phyloP scores from a whole-genome alignment of 2,888 invertebrate genomes.

The Argyresthia goedartella region DNA sequence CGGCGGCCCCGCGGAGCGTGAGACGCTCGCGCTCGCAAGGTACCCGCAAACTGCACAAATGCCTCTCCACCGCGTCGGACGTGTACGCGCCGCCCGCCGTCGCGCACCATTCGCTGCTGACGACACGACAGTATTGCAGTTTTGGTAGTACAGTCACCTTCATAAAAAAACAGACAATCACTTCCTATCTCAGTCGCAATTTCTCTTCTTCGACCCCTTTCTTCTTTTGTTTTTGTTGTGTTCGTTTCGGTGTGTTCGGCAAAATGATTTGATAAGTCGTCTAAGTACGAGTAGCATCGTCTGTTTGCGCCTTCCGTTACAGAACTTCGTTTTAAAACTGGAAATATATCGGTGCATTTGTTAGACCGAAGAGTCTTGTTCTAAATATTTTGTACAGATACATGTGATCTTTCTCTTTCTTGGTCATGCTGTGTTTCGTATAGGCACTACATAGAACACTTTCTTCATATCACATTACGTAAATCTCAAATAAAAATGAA shows the following conservation, averaged over 20 bases:
- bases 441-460: no score
- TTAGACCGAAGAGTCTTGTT: neutral
- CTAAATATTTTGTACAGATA: neutral
- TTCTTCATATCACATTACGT: no score
- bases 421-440: no score
- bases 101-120: constrained; percentile 78
- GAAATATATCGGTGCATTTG: no score
- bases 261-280: neutral
- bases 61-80: constrained; percentile 90
- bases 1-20: constrained; percentile 48
- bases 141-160: constrained; percentile 92
- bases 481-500: no score
- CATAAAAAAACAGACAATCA: constrained; percentile 23
- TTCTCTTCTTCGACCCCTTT: constrained; percentile 26
- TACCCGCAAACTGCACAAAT: constrained; percentile 94
- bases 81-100: constrained; percentile 76
- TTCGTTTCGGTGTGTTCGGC: constrained; percentile 13
- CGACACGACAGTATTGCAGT: constrained; percentile 94
- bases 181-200: constrained; percentile 64
- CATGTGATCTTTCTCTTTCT: neutral
- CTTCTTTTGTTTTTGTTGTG: no score
- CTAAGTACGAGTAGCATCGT: neutral
- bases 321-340: neutral
- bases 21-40: constrained; percentile 95
- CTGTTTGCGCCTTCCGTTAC: neutral